A percentile compares a stretch with the other conserved stretches of the same genome.
phyloP scores from a whole-genome alignment of 2,888 invertebrate genomes.

The Biston stratarius region DNA sequence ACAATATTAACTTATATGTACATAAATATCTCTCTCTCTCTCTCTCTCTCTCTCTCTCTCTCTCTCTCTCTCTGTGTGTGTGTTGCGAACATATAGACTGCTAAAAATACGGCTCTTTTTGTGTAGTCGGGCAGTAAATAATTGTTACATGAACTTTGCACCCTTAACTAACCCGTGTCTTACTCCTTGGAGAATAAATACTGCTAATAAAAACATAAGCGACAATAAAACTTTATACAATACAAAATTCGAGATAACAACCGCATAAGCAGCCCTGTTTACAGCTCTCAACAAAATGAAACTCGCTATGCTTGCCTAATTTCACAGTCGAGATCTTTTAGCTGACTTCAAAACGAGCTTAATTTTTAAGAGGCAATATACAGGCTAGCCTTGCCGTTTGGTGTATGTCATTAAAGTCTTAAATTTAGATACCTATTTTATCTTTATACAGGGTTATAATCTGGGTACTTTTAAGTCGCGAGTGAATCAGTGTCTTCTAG shows the following conservation, averaged over 20 bases:
- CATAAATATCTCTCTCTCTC: no score
- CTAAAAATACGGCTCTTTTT: no score
- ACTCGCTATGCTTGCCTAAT: constrained; percentile 37
- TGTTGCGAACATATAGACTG: no score
- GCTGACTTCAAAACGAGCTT: constrained; percentile 31
- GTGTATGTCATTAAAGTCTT: constrained; percentile 1
- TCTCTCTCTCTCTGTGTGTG: no score
- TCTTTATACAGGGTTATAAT: no score
- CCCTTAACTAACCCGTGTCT: constrained; percentile 8
- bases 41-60: no score
- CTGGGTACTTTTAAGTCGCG: no score
- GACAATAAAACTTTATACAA: constrained; percentile 56
- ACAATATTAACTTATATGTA: no score
- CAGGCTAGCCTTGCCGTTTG: constrained; percentile 5
- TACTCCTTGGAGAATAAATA: constrained; percentile 10
- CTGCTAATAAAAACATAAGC: constrained; percentile 55
- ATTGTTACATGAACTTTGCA: background rate
- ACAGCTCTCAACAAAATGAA: constrained; percentile 55
- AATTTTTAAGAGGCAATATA: constrained; percentile 19
- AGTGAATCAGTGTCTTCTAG: no score
- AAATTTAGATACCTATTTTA: background rate
- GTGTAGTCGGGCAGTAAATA: no score
- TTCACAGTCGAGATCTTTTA: constrained; percentile 35
- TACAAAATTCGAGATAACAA: constrained; percentile 55
- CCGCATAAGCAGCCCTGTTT: constrained; percentile 52